Conservation (phyloP, 2,888 invertebrate species). For the Pterostichus madidus region DNA sequence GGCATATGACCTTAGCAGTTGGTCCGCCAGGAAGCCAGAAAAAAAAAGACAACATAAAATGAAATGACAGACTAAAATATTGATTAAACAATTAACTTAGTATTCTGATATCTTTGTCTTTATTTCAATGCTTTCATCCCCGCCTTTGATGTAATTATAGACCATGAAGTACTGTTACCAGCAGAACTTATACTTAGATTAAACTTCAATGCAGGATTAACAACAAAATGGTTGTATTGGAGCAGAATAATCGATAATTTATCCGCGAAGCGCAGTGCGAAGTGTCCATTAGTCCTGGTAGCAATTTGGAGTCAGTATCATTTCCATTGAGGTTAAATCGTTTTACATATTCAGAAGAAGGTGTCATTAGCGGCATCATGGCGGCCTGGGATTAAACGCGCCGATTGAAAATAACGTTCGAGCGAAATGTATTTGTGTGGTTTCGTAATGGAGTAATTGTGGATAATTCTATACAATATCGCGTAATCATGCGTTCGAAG, state of each 20-base stretch:
- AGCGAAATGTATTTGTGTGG: conserved; percentile 51
- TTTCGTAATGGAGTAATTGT: conserved; percentile 59
- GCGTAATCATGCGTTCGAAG: conserved; percentile 48
- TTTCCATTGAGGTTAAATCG: conserved; percentile 13
- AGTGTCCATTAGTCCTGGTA: conserved; percentile 3
- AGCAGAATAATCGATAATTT: conserved; percentile 1
- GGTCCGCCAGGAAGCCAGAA: no score
- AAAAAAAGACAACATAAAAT: neutral
- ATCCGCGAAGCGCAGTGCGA: neutral
- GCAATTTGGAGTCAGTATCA: neutral
- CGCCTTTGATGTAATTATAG: no score
- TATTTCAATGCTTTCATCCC: no score
- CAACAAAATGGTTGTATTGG: no score
- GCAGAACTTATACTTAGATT: no score
- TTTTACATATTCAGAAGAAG: conserved; percentile 10
- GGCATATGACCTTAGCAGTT: no score
- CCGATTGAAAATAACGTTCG: neutral
- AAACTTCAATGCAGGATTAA: no score
- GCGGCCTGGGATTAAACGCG: conserved; percentile 1
- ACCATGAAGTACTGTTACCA: no score
- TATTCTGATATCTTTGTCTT: no score
- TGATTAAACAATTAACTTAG: no score
- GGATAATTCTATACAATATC: conserved; percentile 61
- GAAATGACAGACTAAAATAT: neutral
- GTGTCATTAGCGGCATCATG: neutral